phyloP scores from a whole-genome alignment of 2,113 vertebrate genomes.

The Nothocercus nigrocapillus region DNA sequence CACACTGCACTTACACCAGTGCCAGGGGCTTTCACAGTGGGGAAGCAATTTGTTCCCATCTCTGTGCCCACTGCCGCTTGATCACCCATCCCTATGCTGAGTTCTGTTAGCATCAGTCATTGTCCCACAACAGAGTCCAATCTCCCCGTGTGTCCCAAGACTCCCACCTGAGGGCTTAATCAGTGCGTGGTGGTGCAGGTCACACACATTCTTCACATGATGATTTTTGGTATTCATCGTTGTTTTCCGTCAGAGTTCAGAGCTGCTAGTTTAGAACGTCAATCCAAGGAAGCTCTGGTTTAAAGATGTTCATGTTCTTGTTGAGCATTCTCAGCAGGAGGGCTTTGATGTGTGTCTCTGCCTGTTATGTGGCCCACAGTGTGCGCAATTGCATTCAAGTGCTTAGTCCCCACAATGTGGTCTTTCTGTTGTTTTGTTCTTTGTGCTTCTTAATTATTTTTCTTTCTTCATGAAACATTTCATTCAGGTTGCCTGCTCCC shows the following conservation, averaged over 20 bases:
- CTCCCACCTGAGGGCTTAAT: neutral
- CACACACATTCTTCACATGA: neutral
- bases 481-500: constrained; percentile 30
- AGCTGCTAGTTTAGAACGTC: constrained; percentile 28
- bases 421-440: constrained; percentile 20
- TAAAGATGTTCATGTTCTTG: constrained; percentile 59
- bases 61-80: neutral
- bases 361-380: constrained; percentile 25
- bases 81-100: neutral
- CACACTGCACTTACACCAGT: fast-evolving
- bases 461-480: constrained; percentile 26
- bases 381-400: constrained; percentile 26
- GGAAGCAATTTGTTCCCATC: neutral
- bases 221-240: neutral
- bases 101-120: neutral
- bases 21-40: neutral
- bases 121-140: neutral
- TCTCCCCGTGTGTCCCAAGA: neutral
- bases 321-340: constrained; percentile 14
- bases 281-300: constrained; percentile 17
- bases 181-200: neutral
- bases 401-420: constrained; percentile 21
- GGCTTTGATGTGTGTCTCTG: constrained; percentile 49
- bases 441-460: constrained; percentile 6
- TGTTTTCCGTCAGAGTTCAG: constrained; percentile 18